Conservation (phyloP, 2,113 vertebrate genomes). For the Butorides virescens region DNA sequence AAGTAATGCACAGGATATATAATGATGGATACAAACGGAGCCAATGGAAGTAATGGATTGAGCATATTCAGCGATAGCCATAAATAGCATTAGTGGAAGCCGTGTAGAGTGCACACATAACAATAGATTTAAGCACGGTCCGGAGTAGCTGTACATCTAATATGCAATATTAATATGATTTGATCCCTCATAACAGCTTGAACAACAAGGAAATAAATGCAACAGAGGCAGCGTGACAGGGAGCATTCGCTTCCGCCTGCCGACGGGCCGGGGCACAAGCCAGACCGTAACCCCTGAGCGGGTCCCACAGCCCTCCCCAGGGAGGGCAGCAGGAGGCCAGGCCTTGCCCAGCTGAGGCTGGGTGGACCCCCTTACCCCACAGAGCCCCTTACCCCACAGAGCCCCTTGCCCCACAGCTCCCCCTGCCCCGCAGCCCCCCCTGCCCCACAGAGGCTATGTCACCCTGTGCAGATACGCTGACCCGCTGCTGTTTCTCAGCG, state of each 20-base stretch:
- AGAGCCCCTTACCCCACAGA: too few relatives aligned
- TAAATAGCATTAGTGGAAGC: conserved; percentile 49
- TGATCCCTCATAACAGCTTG: neutral
- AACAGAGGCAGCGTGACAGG: neutral
- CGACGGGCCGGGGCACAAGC: rapidly evolving
- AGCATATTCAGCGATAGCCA: neutral
- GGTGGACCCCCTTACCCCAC: neutral
- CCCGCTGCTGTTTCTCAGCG: neutral
- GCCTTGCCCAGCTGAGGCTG: too few relatives aligned
- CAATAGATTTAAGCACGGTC: neutral
- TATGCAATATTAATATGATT: neutral
- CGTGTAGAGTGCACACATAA: neutral
- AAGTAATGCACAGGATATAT: neutral
- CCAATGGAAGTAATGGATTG: neutral
- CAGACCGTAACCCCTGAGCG: neutral
- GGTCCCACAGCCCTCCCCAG: neutral
- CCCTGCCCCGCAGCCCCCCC: too few relatives aligned
- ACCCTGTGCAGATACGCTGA: neutral
- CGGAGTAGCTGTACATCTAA: neutral
- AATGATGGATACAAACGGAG: neutral
- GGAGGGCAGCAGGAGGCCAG: neutral
- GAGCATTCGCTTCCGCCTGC: rapidly evolving
- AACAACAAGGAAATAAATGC: neutral
- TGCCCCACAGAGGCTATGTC: too few relatives aligned
- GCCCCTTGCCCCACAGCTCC: too few relatives aligned